Evolutionary conservation across 2,797 vertebrate genomes (phyloP), one percentile per base, ranked within the genome.

Genomic region (Thunnus albacares): DNA sequence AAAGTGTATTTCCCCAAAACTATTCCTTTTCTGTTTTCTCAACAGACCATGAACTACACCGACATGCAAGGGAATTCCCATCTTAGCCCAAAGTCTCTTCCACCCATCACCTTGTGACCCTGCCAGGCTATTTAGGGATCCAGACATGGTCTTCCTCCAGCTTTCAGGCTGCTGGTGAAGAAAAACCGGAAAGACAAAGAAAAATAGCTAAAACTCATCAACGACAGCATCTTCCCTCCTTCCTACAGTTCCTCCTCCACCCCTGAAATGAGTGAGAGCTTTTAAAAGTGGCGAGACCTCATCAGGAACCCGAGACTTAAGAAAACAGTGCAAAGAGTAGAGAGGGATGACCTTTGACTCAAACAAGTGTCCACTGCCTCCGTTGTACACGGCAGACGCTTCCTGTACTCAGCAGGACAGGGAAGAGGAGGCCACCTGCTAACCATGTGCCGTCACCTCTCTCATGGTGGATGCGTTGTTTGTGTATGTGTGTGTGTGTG

Each of bases 401-500:
- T 95, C 94, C 93, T 93, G 81, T 66, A 57, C 86, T 88, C 89
- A 83, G 92, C 83, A 89, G 82, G 85, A 74, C 71, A 2, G 73
- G 87, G 85, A 90, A 89, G 83, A 80, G 56, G 61, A 59, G 86
- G 82, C 84, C 88, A 88, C 88, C 90, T 91, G 91, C 87, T 82
- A 65, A 86, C 62, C 66, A 80, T 47, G 75, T 28, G 6, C 82
- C 10, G 74, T 78, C 83, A 82, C 87, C 87, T 79, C 80, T 66
- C 38, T 69, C 35, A 22, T 41, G 57, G 56, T 41, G 41, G 71
- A 84, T 71, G 52, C 1, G 0, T 68, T 33, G 30, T 76, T 59
- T 80, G 47, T 64, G 30, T 73, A n/a, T 70, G 45, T 79, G 58
- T 80, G 38, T 71, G 2, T 68, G 20, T 79, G 28, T 71, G 20